phyloP scores from a whole-genome alignment of 2,113 vertebrate genomes.

The Callopanchax toddi region DNA sequence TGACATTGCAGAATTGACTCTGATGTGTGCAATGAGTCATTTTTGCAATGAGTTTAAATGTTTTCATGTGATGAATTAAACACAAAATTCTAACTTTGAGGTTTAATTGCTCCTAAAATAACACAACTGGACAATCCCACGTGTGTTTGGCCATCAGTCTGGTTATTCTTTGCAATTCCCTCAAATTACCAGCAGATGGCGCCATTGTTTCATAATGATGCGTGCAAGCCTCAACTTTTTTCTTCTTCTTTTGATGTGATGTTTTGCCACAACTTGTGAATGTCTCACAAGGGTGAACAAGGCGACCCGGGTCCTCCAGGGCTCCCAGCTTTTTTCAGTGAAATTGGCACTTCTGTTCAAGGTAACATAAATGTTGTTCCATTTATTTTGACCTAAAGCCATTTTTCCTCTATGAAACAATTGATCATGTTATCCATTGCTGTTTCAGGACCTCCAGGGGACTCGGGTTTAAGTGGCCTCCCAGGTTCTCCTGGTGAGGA shows the following conservation, averaged over 20 bases:
- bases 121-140: too few relatives aligned
- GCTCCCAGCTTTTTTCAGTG: constrained; percentile 63
- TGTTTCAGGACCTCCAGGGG: constrained; percentile 82
- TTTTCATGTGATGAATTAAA: too few relatives aligned
- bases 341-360: constrained; percentile 37
- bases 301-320: constrained; percentile 86
- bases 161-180: background rate
- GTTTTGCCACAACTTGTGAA: background rate
- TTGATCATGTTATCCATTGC: background rate
- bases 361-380: constrained; percentile 47
- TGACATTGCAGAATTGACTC: too few relatives aligned
- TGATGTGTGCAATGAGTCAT: too few relatives aligned
- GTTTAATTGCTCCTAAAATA: too few relatives aligned
- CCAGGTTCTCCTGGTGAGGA: constrained; percentile 75
- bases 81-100: too few relatives aligned
- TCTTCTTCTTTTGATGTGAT: background rate
- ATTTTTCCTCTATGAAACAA: background rate
- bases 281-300: constrained; percentile 82
- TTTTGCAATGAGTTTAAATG: too few relatives aligned
- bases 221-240: background rate
- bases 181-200: constrained; percentile 13
- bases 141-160: too few relatives aligned
- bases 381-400: background rate
- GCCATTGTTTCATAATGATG: background rate
- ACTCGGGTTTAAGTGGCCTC: constrained; percentile 77